Base-by-base conservation (phyloP, 2,888 invertebrate species). In the Hirudinaria manillensis region DNA sequence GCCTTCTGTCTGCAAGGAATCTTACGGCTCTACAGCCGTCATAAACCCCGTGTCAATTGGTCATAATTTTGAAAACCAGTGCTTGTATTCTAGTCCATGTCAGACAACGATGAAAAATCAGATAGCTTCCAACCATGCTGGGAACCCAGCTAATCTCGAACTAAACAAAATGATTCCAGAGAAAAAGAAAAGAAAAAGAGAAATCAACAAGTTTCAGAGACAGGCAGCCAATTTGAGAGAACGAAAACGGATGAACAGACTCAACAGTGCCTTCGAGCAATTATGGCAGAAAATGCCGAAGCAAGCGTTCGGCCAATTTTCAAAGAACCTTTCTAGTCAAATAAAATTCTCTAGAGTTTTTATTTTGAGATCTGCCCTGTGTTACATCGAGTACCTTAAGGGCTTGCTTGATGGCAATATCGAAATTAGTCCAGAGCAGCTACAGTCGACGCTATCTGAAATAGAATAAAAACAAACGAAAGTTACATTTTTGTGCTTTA, bases 191-290 rank as follows among this genome's bases (percentile, higher is more conserved):
- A 32, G 74, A 13, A 76, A 76, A 55, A 38, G 76, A 27, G 32
- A 67, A 21, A 76, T 76, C 74, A 76, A 68, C 74, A 55, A 32
- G 21, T 34, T 51, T 21, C 76, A 76, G 66, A n/a, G 94, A 81
- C 92, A 92, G 87, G 93, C 93, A 0, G 94, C 94, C 21, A 94
- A 94, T 86, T 93, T 93, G 0, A 86, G 94, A 45, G 94, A 94
- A 82, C 86, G 94, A 51, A 91, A 90, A 79, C 89, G 94, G 75
- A 94, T 94, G 93, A 88, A 91, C 71, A 93, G 93, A 84, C 93
- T 94, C 80, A 94, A 94, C 86, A 89, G 89, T 77, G 94, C 93
- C 0, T 94, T 94, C 85, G 93, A 93, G 83, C 89, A 90, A 1
- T 87, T 94, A 13, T 88, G 93, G 34, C 88, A 89, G 24, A 91